Percentiles rank a stretch among this genome's conserved stretches.
Evolutionary conservation across 2,113 vertebrate genomes (phyloP).

Genomic region (Neotoma lepida): DNA sequence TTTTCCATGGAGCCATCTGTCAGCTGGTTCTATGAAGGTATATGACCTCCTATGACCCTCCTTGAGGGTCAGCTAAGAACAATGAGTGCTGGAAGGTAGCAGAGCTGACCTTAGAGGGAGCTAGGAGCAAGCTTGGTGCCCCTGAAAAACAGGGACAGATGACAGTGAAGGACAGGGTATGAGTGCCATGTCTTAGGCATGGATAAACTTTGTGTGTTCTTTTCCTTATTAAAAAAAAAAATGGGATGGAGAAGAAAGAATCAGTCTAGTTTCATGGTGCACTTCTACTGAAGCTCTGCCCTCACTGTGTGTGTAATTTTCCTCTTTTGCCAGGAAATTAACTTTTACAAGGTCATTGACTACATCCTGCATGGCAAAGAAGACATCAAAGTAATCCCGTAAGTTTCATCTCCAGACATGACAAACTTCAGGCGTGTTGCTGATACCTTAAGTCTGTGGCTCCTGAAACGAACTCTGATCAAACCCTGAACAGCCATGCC

Average conservation of each 20-base stretch:
- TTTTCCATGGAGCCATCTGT: background rate
- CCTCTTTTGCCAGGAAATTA: constrained; percentile 91
- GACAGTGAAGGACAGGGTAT: background rate
- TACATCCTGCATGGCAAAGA: constrained; percentile 96
- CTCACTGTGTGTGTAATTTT: background rate
- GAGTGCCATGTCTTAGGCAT: too few relatives aligned
- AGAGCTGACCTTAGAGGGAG: background rate
- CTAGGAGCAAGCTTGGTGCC: background rate
- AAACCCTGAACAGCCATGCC: background rate
- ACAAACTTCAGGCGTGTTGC: background rate
- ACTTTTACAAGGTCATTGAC: constrained; percentile 99
- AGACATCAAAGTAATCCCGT: constrained; percentile 99
- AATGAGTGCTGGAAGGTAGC: background rate
- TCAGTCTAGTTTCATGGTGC: background rate
- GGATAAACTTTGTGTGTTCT: background rate
- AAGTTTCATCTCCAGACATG: constrained; percentile 81
- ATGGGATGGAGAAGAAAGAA: background rate
- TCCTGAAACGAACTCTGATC: background rate
- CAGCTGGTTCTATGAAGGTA: background rate
- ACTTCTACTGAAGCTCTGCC: background rate
- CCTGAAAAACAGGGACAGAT: background rate
- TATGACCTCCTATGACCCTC: background rate
- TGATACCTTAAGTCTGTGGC: background rate
- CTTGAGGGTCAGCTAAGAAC: background rate
- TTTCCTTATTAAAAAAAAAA: background rate